Conservation (phyloP, 2,888 invertebrate genomes). For the Pecten maximus region DNA sequence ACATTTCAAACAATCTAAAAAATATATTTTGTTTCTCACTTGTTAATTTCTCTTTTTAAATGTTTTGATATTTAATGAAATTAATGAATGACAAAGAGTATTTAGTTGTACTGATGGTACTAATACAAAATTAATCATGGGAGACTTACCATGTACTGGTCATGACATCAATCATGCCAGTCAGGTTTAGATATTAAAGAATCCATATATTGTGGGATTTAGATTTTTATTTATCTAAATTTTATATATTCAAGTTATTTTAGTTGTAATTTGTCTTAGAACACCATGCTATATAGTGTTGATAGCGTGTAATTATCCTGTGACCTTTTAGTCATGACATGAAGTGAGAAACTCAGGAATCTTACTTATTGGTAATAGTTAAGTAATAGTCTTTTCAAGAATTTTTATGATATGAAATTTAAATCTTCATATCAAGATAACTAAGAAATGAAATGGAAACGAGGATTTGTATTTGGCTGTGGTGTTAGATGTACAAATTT, state of each 20-base stretch:
- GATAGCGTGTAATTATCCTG: background rate
- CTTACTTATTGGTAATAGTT: no score
- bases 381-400: no score
- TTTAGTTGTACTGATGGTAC: no score
- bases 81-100: background rate
- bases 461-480: background rate
- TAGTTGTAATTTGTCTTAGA: background rate
- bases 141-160: no score
- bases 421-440: background rate
- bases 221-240: no score
- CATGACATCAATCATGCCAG: no score
- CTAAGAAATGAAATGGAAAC: background rate
- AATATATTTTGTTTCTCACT: background rate
- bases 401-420: no score
- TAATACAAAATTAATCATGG: no score
- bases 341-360: no score
- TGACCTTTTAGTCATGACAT: background rate
- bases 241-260: background rate
- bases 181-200: no score
- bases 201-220: no score
- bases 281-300: background rate
- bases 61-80: background rate
- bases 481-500: background rate
- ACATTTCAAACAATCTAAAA: background rate
- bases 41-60: background rate